Evolutionary conservation across 2,888 invertebrate species (phyloP), one percentile per base, ranked within the genome.

Genomic region (Drosophila diplacantha): DNA sequence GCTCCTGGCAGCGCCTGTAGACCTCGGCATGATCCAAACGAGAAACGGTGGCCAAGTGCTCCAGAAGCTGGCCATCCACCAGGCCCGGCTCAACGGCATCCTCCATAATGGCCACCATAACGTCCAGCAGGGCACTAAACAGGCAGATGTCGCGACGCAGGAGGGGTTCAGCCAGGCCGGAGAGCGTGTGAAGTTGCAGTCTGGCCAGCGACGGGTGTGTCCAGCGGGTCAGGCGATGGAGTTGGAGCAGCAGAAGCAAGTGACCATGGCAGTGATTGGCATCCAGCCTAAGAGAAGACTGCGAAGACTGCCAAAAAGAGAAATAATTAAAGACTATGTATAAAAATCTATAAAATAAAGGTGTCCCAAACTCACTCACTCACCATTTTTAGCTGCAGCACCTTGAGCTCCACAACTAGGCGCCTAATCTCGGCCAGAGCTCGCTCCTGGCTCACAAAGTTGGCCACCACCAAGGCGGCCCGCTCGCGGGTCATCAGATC

Each of bases 381-480:
- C 24, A 11, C 61, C 16, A 65, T 1, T 0, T 12, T 20, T 0
- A 39, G 14, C 3, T 66, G 18, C 26, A 65, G 5, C 3, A 31
- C 35, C 35, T 34, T 52, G 9, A 65, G 24, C 14, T 57, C 22
- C 16, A 44, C 7, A 5, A 55, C 5, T 2, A 66, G 11, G 3
- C 66, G 35, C 1, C 14, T 18, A 0, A 71, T 18, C 8, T 31
- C 22, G 2, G 24, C 41, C 1, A 49, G 6, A 3, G 76, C 74
- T n/a, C 16, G 12, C 5, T 26, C 20, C 1, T 12, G 6, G 26
- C 11, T 56, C 3, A 69, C 38, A 22, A 82, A 71, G 29, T 68
- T 74, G 52, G 66, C 61, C 50, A 93, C 91, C 52, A 94, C 88
- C 86, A 93, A 93, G 62, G 91, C 90, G 24, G 90, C 89, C 62